These are phyloP conservation scores for Bagarius yarrelli DNA, from an alignment of 2,113 vertebrate species.

Conservation along the genomic window DNA sequence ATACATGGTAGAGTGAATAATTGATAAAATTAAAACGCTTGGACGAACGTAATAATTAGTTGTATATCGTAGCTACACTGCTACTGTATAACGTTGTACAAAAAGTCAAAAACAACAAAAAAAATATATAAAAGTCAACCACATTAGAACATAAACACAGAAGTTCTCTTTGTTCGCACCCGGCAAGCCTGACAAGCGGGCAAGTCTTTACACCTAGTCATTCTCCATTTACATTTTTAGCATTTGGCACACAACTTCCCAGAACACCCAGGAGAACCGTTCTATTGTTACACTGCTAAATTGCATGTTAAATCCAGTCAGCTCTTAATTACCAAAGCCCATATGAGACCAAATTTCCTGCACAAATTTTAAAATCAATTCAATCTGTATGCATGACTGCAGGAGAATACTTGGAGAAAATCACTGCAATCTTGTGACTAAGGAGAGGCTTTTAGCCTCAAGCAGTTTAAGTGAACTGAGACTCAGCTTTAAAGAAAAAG, in stretches of 20 bases:
- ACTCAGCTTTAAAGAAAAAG: conserved; percentile 17
- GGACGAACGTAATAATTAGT: too few species aligned
- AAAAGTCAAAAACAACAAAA: too few species aligned
- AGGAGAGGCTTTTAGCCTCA: conserved; percentile 18
- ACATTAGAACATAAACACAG: too few species aligned
- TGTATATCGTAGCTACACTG: too few species aligned
- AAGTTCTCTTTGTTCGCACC: too few species aligned
- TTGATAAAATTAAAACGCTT: too few species aligned
- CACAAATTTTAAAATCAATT: conserved; percentile 36
- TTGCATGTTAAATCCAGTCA: conserved; percentile 13
- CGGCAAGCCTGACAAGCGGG: too few species aligned
- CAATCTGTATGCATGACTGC: conserved; percentile 42
- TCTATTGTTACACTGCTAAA: conserved; percentile 13
- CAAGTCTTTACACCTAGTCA: too few species aligned
- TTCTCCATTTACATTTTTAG: too few species aligned
- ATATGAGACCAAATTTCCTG: conserved; percentile 25
- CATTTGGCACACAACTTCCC: not conserved
- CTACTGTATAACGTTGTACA: too few species aligned
- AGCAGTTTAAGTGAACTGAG: conserved; percentile 10
- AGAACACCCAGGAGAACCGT: not conserved
- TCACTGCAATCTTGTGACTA: conserved; percentile 29
- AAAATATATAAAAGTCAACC: too few species aligned
- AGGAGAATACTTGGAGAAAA: conserved; percentile 31
- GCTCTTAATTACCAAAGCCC: conserved; percentile 40
- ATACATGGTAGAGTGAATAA: too few species aligned